Evolutionary conservation across 92 coral and sea anemone species (phyloP).

Genomic region (Paramuricea clavata): DNA sequence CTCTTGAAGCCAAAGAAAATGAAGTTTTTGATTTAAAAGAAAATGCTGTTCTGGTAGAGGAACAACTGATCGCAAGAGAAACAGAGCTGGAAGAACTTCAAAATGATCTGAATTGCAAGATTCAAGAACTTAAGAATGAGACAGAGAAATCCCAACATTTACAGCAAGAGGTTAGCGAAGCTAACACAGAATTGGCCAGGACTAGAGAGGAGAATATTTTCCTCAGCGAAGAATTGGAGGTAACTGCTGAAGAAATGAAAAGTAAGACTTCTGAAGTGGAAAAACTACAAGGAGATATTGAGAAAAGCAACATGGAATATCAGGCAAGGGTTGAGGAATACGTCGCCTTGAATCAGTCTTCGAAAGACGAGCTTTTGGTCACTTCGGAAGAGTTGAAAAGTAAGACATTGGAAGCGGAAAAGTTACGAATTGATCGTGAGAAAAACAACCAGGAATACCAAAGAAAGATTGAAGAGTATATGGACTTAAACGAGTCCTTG

Average conservation of each 20-base stretch:
- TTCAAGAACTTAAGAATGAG: neutral
- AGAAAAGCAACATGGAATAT: neutral
- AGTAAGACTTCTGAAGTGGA: constrained; percentile 1
- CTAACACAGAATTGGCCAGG: neutral
- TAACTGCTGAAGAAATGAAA: constrained; percentile 41
- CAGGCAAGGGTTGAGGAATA: constrained; percentile 12
- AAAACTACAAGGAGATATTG: neutral
- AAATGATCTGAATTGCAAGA: neutral
- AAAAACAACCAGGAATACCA: neutral
- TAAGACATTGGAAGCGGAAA: neutral
- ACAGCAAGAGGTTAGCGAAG: constrained; percentile 5
- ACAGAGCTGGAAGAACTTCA: neutral
- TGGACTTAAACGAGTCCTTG: neutral
- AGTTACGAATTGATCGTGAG: neutral
- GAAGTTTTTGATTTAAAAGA: constrained; percentile 42
- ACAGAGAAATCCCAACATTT: neutral
- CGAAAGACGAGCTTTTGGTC: neutral
- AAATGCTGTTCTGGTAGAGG: neutral
- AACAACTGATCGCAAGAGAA: constrained; percentile 30
- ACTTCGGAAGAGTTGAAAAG: neutral
- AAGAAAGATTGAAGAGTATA: neutral
- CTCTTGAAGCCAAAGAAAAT: constrained; percentile 34
- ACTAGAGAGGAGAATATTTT: constrained; percentile 23
- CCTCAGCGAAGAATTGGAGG: constrained; percentile 34
- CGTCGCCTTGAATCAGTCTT: neutral